Conservation (phyloP, 1,140 invertebrate genomes). For the Brachionus manjavacas region DNA sequence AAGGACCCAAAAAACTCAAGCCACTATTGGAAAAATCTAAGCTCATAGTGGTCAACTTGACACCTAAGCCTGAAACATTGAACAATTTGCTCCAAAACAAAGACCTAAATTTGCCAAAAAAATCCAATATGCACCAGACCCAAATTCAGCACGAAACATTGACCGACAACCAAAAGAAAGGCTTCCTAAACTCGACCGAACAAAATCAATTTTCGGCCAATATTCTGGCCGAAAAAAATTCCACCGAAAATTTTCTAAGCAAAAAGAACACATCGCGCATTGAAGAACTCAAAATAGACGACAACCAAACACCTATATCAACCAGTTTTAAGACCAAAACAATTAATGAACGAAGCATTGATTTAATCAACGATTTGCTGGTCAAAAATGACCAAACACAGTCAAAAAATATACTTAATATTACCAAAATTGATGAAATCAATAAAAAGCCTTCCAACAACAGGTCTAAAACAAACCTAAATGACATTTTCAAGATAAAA, state of each 20-base stretch:
- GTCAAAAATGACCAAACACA: background rate
- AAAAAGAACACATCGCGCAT: background rate
- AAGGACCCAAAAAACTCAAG: background rate
- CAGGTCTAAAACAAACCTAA: background rate
- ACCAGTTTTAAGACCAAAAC: conserved; percentile 9
- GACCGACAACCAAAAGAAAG: conserved; percentile 1
- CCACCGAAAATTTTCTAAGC: background rate
- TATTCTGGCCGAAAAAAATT: background rate
- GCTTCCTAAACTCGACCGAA: conserved; percentile 9
- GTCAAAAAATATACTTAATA: background rate
- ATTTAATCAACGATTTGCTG: background rate
- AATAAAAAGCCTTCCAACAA: conserved; percentile 10
- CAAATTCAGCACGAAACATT: background rate
- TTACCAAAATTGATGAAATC: conserved; percentile 4
- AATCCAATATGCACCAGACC: background rate
- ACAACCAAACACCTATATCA: conserved; percentile 24
- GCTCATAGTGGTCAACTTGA: conserved; percentile 1
- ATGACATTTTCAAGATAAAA: conserved; percentile 21
- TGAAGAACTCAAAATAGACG: background rate
- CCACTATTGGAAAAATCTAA: conserved; percentile 31
- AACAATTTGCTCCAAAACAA: background rate
- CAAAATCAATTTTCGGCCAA: background rate
- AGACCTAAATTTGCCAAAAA: background rate
- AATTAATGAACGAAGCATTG: background rate
- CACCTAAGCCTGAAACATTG: background rate